Conservation (phyloP, 2,888 invertebrate species). For the Chromoteleia sp. region DNA sequence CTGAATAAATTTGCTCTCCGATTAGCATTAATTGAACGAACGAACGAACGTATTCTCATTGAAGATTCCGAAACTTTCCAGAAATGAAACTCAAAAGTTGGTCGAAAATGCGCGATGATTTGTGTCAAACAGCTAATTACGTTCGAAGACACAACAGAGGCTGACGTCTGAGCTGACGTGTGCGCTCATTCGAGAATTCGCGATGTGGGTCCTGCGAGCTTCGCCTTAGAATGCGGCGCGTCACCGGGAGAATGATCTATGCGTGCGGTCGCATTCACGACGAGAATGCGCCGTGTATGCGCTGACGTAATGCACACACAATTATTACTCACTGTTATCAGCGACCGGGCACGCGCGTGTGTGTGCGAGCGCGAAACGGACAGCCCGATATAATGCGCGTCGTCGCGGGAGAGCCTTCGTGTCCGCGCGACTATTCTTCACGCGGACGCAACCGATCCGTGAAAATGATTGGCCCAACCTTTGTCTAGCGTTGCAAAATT, state of each 20-base stretch:
- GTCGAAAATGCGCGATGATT: constrained; percentile 9
- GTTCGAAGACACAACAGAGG: constrained; percentile 20
- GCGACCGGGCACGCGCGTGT: constrained; percentile 49
- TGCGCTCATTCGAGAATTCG: constrained; percentile 61
- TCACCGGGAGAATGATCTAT: constrained; percentile 76
- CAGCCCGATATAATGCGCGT: constrained; percentile 56
- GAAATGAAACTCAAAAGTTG: too few relatives aligned
- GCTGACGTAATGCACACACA: constrained; percentile 80
- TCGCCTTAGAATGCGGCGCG: constrained; percentile 70
- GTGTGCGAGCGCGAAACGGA: constrained; percentile 54
- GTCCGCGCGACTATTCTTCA: constrained; percentile 61
- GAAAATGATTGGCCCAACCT: constrained; percentile 55
- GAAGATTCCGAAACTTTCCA: too few relatives aligned
- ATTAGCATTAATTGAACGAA: too few relatives aligned
- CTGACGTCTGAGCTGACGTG: constrained; percentile 57
- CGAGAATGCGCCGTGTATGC: constrained; percentile 72
- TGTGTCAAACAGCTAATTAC: constrained; percentile 30
- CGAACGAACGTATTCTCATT: too few relatives aligned
- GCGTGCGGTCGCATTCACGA: constrained; percentile 76
- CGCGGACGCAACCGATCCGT: constrained; percentile 52
- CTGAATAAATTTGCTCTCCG: too few relatives aligned
- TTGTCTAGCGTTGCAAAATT: constrained; percentile 36
- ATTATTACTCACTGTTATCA: constrained; percentile 81
- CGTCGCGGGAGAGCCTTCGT: constrained; percentile 53
- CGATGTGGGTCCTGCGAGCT: constrained; percentile 61